Evolutionary conservation across 1,140 invertebrate species (phyloP), one percentile per base, ranked within the genome.

Genomic region (Pantala flavescens): DNA sequence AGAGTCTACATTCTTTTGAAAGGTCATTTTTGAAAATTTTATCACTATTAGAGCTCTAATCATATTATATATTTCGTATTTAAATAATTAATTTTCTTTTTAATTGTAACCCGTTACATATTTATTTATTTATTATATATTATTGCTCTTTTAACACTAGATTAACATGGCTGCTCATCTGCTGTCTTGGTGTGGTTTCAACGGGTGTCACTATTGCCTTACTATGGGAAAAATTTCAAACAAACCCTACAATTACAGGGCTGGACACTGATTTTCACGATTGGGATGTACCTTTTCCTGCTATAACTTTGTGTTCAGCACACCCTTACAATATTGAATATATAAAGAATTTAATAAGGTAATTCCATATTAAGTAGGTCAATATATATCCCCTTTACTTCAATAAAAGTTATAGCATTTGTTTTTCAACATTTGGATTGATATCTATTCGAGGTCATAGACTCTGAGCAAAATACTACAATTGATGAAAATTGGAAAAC

Each of bases 191-290:
- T 0, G 84, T 88, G 2, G 85, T 90, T 0, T 86, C 89, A 0
- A 89, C 89, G 0, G 83, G 87, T 70, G 86, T 89, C 24, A 90
- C 90, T 74, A 92, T 92, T 72, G 84, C 88, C 23, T 90, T 87
- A 76, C 83, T 92, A 23, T 90, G 89, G 89, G 86, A 90, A 77
- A 92, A 91, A 79, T 93, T 92, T 81, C 89, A 91, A 84, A 91
- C 89, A 0, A 90, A 90, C 82, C 90, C 91, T 0, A 92, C 90
- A 0, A 90, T 92, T n/a, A 92, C 89, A 23, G 90, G 87, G 0
- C 74, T 84, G 9, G 80, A 81, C 72, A 80, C 89, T 2, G 89
- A 90, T 80, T 90, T 90, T 79, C 89, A 91, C 78, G 90, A 89
- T 77, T 90, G 90, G 86, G 87, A 90, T 77, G 88, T 91, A 0